phyloP scores from a whole-genome alignment of 1,140 invertebrate genomes.

The Drosophila mayri region DNA sequence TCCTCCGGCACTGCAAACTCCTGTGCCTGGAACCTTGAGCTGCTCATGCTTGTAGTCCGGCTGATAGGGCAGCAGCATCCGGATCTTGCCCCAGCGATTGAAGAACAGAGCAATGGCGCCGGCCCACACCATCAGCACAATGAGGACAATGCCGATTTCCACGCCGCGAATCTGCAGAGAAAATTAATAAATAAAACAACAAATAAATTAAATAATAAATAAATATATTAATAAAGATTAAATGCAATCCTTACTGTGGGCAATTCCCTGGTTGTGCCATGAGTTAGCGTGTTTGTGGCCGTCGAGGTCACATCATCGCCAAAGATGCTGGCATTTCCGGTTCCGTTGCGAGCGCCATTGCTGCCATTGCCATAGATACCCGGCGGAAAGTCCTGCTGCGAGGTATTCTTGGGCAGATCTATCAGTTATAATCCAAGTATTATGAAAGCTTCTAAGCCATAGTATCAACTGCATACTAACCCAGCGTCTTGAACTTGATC shows the following conservation, averaged over 20 bases:
- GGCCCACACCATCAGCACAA: constrained; percentile 94
- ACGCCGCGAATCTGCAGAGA: constrained; percentile 90
- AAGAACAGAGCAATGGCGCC: constrained; percentile 95
- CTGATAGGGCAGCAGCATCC: constrained; percentile 96
- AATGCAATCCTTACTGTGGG: constrained; percentile 66
- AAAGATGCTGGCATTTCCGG: constrained; percentile 81
- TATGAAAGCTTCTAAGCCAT: too few species aligned
- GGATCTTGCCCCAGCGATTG: constrained; percentile 96
- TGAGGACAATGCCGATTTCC: constrained; percentile 94
- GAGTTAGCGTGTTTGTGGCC: constrained; percentile 84
- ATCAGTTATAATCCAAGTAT: too few species aligned
- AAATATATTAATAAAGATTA: neutral
- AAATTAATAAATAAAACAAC: neutral
- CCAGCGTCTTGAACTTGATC: constrained; percentile 94
- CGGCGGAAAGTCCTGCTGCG: constrained; percentile 87
- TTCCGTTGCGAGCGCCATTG: constrained; percentile 82
- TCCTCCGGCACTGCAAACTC: constrained; percentile 88
- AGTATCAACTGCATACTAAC: constrained; percentile 85
- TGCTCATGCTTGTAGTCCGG: constrained; percentile 95
- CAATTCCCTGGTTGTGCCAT: constrained; percentile 85
- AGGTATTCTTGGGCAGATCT: constrained; percentile 90
- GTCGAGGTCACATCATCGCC: constrained; percentile 80
- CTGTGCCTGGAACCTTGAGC: constrained; percentile 92
- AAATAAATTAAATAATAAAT: neutral
- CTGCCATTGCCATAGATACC: constrained; percentile 84